phyloP scores from a whole-genome alignment of 2,113 vertebrate species.

The Phalacrocorax pelagicus region DNA sequence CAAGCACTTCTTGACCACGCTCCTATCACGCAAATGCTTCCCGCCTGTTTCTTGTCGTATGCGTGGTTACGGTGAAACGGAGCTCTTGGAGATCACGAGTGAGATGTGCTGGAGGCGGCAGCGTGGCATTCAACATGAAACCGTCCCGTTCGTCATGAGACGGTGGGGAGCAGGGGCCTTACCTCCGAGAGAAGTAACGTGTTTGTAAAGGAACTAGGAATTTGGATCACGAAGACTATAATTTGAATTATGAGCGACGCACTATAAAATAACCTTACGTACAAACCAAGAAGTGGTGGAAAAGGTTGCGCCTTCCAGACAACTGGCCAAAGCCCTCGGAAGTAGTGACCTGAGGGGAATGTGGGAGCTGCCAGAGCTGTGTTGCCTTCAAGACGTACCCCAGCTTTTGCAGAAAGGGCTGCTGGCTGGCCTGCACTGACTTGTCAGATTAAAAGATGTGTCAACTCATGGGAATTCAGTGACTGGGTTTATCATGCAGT shows the following conservation, averaged over 20 bases:
- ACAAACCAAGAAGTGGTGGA: not conserved
- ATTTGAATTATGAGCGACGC: not conserved
- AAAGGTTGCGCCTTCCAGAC: not conserved
- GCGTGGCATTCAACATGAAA: rapidly evolving
- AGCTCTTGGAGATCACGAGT: rapidly evolving
- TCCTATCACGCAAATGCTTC: not conserved
- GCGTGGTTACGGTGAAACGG: not conserved
- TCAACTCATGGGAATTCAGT: not conserved
- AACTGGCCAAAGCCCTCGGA: not conserved
- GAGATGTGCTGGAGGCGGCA: not conserved
- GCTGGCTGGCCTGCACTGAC: not conserved
- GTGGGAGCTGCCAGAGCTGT: not conserved
- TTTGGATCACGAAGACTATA: not conserved
- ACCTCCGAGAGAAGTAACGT: too few species aligned
- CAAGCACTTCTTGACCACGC: not conserved
- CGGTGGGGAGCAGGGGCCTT: not conserved
- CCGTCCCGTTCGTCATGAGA: rapidly evolving
- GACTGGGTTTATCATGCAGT: not conserved
- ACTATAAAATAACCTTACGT: not conserved
- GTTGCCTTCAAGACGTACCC: not conserved
- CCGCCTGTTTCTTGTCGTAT: not conserved
- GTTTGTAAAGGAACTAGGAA: not conserved
- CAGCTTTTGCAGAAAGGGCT: not conserved
- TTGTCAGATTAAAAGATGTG: not conserved
- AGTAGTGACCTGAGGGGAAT: not conserved